These are phyloP conservation scores for Percopsis omiscomaycus DNA, from an alignment of 2,797 vertebrate genomes.

Conservation along the genomic window DNA sequence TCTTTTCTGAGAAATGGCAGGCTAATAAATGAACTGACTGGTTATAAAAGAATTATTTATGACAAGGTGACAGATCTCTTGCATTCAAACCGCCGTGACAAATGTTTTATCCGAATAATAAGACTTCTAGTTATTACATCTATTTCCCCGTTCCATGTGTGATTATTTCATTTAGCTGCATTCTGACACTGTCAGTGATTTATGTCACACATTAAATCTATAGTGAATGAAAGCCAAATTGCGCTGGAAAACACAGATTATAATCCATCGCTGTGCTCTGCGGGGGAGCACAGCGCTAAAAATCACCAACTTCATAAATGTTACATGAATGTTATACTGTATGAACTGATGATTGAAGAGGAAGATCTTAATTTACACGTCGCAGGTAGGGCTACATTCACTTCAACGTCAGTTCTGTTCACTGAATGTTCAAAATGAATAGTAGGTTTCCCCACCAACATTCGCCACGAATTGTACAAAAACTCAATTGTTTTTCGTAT, in stretches of 20 bases:
- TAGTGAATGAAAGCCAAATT: constrained; percentile 47
- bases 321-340: too few species aligned
- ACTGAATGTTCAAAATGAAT: too few species aligned
- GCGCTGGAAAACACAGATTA: constrained; percentile 1
- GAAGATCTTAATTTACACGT: too few species aligned
- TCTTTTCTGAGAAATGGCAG: constrained; percentile 32
- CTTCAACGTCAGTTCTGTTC: too few species aligned
- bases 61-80: neutral
- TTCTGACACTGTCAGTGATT: constrained; percentile 65
- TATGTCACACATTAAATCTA: constrained; percentile 58
- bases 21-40: constrained; percentile 28
- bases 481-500: too few species aligned
- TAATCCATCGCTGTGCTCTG: neutral
- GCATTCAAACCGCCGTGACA: constrained; percentile 64
- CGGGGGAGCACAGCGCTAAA: too few species aligned
- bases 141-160: constrained; percentile 69
- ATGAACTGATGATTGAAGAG: too few species aligned
- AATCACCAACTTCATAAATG: neutral
- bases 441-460: too few species aligned
- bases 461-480: too few species aligned
- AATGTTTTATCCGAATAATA: constrained; percentile 78
- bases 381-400: too few species aligned
- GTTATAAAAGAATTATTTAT: constrained; percentile 9
- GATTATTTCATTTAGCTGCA: constrained; percentile 72
- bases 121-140: constrained; percentile 70